A percentile compares a stretch with the other conserved stretches of the same genome.
phyloP scores from a whole-genome alignment of 2,797 vertebrate species.

The Threskiornis aethiopicus region DNA sequence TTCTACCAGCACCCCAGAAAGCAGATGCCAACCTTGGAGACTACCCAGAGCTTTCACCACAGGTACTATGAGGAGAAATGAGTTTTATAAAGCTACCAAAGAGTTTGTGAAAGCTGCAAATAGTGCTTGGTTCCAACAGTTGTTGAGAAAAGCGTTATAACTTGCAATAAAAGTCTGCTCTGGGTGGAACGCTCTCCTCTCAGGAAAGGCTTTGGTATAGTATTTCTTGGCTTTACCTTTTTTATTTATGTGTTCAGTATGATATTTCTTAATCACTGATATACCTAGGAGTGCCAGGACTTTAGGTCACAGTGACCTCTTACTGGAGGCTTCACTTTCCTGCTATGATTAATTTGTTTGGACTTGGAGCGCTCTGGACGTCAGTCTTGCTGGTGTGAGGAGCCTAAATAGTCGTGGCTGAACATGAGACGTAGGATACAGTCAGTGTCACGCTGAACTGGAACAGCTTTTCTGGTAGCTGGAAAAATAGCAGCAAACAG shows the following conservation, averaged over 20 bases:
- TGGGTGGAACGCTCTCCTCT: not conserved
- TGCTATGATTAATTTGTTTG: not conserved
- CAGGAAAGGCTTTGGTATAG: not conserved
- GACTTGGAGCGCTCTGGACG: not conserved
- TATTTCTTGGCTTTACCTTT: not conserved
- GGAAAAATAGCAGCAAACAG: not conserved
- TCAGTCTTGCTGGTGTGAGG: not conserved
- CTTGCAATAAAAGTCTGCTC: not conserved
- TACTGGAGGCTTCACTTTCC: not conserved
- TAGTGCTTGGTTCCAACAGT: not conserved
- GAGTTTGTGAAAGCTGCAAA: not conserved
- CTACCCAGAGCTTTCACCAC: constrained; percentile 63
- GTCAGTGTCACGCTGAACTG: not conserved
- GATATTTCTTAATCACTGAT: not conserved
- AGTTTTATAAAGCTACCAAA: not conserved
- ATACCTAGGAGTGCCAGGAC: not conserved
- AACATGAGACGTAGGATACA: not conserved
- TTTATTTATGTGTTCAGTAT: not conserved
- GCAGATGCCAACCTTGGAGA: constrained; percentile 21
- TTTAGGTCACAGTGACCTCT: not conserved
- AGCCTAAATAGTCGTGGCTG: not conserved
- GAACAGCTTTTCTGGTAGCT: not conserved
- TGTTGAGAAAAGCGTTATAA: not conserved
- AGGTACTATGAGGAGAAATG: constrained; percentile 72
- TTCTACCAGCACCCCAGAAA: constrained; percentile 75